These are phyloP conservation scores for Karalla daura DNA, from an alignment of 2,797 vertebrate species.

Conservation along the genomic window DNA sequence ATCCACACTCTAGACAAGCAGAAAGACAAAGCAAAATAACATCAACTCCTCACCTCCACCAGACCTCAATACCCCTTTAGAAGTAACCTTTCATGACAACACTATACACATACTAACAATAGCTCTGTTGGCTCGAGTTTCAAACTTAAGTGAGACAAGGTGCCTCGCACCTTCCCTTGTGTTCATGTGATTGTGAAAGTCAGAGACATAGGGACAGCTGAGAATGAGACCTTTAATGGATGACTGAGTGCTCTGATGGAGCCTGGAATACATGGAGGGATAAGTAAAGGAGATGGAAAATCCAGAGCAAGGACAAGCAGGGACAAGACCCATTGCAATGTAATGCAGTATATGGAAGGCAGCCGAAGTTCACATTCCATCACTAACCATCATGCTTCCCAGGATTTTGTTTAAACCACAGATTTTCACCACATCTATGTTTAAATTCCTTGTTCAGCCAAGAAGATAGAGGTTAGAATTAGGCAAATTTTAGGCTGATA, in stretches of 20 bases:
- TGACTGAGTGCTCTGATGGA: neutral
- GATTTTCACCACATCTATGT: neutral
- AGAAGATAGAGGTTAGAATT: neutral
- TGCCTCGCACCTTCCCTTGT: slow-evolving; percentile 62
- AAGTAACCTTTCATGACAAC: slow-evolving; percentile 56
- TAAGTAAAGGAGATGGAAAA: slow-evolving; percentile 44
- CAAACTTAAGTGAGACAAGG: slow-evolving; percentile 69
- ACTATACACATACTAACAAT: slow-evolving; percentile 60
- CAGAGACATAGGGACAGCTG: slow-evolving; percentile 71
- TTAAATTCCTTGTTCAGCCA: neutral
- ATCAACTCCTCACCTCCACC: slow-evolving; percentile 21
- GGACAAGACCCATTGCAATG: neutral
- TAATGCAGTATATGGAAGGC: slow-evolving; percentile 1
- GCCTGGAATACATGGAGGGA: slow-evolving; percentile 54
- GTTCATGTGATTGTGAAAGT: slow-evolving; percentile 49
- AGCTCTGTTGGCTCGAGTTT: slow-evolving; percentile 61
- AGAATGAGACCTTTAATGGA: slow-evolving; percentile 63
- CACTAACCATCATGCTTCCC: neutral
- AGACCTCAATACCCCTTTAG: slow-evolving; percentile 52
- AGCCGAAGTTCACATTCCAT: neutral
- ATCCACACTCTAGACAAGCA: slow-evolving; percentile 46
- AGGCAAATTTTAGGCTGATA: neutral
- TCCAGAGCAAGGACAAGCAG: slow-evolving; percentile 13
- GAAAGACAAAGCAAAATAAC: slow-evolving; percentile 44
- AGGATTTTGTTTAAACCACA: neutral